These are phyloP conservation scores for Balaeniceps rex DNA, from an alignment of 2,113 vertebrate species.

Conservation along the genomic window DNA sequence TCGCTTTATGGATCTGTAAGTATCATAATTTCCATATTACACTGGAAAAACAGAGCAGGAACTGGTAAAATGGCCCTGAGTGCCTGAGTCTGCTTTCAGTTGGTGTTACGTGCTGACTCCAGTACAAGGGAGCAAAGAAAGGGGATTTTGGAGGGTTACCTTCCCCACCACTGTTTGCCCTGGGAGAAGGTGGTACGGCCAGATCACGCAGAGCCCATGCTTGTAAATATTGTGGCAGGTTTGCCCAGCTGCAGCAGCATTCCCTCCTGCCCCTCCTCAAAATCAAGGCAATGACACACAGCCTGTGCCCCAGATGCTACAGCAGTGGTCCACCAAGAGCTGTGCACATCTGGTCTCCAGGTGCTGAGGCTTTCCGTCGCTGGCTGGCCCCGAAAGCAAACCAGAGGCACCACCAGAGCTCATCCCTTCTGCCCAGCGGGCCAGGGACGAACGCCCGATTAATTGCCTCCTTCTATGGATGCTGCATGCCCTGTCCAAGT, in stretches of 20 bases:
- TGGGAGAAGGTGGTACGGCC: not conserved
- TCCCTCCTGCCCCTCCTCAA: not conserved
- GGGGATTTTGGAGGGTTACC: not conserved
- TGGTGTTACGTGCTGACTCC: not conserved
- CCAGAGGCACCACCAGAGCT: not conserved
- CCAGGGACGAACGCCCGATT: not conserved
- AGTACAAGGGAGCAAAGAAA: not conserved
- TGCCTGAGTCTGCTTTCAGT: not conserved
- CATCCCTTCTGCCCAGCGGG: not conserved
- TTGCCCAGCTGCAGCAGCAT: slow-evolving; percentile 1
- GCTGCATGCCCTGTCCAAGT: not conserved
- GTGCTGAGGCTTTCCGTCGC: not conserved
- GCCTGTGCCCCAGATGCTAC: slow-evolving; percentile 44
- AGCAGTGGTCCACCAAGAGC: not conserved
- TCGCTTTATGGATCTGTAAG: not conserved
- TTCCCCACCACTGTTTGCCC: not conserved
- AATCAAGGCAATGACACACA: not conserved
- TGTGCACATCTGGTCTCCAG: slow-evolving; percentile 69
- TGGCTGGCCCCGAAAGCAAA: not conserved
- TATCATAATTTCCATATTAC: not conserved
- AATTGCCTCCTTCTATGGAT: not conserved
- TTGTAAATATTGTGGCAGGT: not conserved
- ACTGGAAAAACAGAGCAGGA: not conserved
- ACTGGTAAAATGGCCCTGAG: not conserved
- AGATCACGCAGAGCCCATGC: not conserved